These are phyloP conservation scores for Musca domestica DNA, from an alignment of 1,140 invertebrate genomes.

Conservation along the genomic window DNA sequence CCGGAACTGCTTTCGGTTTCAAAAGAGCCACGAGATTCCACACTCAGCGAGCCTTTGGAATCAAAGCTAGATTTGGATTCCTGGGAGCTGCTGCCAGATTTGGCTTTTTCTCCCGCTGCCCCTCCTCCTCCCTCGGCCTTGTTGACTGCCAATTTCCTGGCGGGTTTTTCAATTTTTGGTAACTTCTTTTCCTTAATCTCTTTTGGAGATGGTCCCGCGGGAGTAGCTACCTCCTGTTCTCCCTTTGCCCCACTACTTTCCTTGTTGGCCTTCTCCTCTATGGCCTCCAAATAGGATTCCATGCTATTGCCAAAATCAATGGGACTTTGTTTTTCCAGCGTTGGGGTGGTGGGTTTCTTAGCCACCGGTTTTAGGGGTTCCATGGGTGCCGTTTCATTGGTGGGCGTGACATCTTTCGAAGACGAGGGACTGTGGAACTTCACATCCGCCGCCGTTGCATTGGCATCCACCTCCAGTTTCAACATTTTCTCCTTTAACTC, in stretches of 20 bases:
- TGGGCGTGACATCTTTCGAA: slow-evolving; percentile 30
- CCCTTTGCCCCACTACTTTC: slow-evolving; percentile 28
- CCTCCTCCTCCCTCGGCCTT: slow-evolving; percentile 28
- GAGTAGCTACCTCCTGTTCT: no score
- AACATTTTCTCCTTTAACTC: slow-evolving; percentile 51
- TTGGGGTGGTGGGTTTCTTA: slow-evolving; percentile 60
- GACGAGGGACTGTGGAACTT: slow-evolving; percentile 31
- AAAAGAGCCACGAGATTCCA: slow-evolving; percentile 66
- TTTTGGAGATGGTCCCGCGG: no score
- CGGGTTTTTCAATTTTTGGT: slow-evolving; percentile 47
- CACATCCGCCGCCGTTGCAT: slow-evolving; percentile 22
- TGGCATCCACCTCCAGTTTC: slow-evolving; percentile 38
- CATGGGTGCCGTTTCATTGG: slow-evolving; percentile 45
- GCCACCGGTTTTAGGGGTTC: slow-evolving; percentile 29
- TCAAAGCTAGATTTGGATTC: slow-evolving; percentile 63
- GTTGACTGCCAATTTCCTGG: slow-evolving; percentile 41
- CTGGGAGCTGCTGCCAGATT: slow-evolving; percentile 52
- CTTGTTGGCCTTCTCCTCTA: slow-evolving; percentile 46
- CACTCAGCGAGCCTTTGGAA: slow-evolving; percentile 61
- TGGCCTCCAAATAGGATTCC: slow-evolving; percentile 46
- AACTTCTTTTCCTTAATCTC: slow-evolving; percentile 32
- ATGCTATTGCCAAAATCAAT: slow-evolving; percentile 57
- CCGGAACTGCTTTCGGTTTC: slow-evolving; percentile 74
- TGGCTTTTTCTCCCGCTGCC: slow-evolving; percentile 27
- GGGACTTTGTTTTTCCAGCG: slow-evolving; percentile 62